These are phyloP conservation scores for Yasuhikotakia modesta DNA, from an alignment of 2,797 vertebrate species.

Conservation along the genomic window DNA sequence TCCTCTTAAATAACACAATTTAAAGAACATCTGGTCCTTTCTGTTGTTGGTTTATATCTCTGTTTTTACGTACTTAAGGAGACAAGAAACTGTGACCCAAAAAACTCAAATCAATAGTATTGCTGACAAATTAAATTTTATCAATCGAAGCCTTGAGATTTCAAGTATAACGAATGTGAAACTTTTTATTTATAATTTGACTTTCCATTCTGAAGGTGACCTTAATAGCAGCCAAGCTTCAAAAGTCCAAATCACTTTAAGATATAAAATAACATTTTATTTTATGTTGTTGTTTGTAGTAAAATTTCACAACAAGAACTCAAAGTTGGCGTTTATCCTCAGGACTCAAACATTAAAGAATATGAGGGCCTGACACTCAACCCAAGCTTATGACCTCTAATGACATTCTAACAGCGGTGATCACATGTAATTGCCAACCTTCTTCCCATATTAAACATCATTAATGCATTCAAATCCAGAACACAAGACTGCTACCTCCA, in stretches of 20 bases:
- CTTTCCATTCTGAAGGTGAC: not conserved
- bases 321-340: not conserved
- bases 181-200: not conserved
- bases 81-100: not conserved
- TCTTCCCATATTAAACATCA: not conserved
- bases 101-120: constrained; percentile 6
- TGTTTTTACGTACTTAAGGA: not conserved
- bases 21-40: not conserved
- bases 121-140: not conserved
- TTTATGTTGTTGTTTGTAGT: not conserved
- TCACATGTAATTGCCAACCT: not conserved
- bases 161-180: not conserved
- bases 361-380: constrained; percentile 6
- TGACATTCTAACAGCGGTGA: not conserved
- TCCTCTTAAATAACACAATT: not conserved
- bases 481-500: not conserved
- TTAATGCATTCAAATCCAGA: not conserved
- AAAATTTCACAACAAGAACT: constrained; percentile 4
- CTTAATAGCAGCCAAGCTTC: not conserved
- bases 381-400: constrained; percentile 54
- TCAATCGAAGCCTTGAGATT: not conserved
- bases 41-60: not conserved
- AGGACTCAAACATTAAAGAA: not conserved
- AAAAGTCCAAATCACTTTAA: not conserved
- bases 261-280: not conserved